A percentile compares a stretch with the other conserved stretches of the same genome.
Evolutionary conservation across 1,140 invertebrate species (phyloP).

Genomic region (Drosophila albomicans): DNA sequence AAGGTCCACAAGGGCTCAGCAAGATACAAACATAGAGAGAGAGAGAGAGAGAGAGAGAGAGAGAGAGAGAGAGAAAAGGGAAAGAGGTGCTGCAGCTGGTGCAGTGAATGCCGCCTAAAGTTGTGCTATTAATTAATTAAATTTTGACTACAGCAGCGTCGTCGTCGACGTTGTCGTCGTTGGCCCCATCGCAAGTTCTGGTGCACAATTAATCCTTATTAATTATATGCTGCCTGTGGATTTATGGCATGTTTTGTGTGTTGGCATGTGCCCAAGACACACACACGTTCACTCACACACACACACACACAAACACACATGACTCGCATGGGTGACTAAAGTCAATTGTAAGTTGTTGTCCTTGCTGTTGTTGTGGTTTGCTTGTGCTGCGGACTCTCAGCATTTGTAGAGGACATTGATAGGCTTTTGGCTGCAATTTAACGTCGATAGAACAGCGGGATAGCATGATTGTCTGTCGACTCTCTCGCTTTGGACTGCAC

Average conservation of each 20-base stretch:
- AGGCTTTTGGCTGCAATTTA: slow-evolving; percentile 24
- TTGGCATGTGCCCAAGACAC: slow-evolving; percentile 71
- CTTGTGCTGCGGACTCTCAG: slow-evolving; percentile 15
- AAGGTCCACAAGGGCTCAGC: background rate
- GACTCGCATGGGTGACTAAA: slow-evolving; percentile 51
- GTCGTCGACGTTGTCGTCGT: slow-evolving; percentile 5
- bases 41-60: background rate
- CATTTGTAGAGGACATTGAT: slow-evolving; percentile 46
- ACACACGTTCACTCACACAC: slow-evolving; percentile 36
- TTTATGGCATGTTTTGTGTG: slow-evolving; percentile 79
- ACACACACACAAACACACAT: slow-evolving; percentile 33
- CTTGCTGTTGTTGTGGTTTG: slow-evolving; percentile 6
- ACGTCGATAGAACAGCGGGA: slow-evolving; percentile 22
- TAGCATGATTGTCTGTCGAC: slow-evolving; percentile 11
- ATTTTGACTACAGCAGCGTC: slow-evolving; percentile 62
- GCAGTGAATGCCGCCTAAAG: slow-evolving; percentile 56
- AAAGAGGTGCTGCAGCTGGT: slow-evolving; percentile 1
- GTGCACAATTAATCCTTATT: slow-evolving; percentile 81
- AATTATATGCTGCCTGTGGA: slow-evolving; percentile 77
- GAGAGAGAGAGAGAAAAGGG: background rate
- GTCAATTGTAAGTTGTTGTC: slow-evolving; percentile 59
- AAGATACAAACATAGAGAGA: background rate
- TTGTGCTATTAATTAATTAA: slow-evolving; percentile 82
- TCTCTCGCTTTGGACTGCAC: slow-evolving; percentile 34
- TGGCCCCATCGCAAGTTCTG: slow-evolving; percentile 57